Evolutionary conservation across 2,888 invertebrate genomes (phyloP), one percentile per base, ranked within the genome.

Genomic region (Eudasyphora cyanicolor): DNA sequence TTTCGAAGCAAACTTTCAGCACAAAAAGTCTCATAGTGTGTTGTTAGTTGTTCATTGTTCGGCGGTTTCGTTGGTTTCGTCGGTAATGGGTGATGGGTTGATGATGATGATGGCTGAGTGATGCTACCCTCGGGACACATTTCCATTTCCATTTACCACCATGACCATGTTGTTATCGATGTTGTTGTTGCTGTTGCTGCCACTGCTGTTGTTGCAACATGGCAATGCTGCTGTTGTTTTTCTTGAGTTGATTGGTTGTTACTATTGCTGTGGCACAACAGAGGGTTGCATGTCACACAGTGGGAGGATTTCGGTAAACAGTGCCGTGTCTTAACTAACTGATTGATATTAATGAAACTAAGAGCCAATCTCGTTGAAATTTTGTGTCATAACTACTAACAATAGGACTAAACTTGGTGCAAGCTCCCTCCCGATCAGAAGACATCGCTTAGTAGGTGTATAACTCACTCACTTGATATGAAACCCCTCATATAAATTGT

Each of bases 161-260:
- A 67, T 70, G 67, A 38, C 54, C 71, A 42, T 73, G 38, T 29
- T 60, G 74, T 21, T 4, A 57, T 27, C 24, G n/a, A 24, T 42
- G 64, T 38, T 32, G 64, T 35, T 38, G 42, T 24, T 24, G 67
- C 35, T 35, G 70, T 51, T 27, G 70, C 21, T 67, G 67, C 32
- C 12, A 38, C 10, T 42, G 38, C 32, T 70, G 49, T 51, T 49
- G 19, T 49, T 27, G 49, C 70, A 32, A 12, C 17, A n/a, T n/a
- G n/a, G n/a, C n/a, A n/a, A n/a, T 49, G 27, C 12, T 19, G 29
- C 27, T 27, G 51, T 35, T 71, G 21, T 54, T 71, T 71, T 67
- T 74, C 82, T 76, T 79, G 21, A 64, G 69, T 85, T 82, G 82
- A 85, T 85, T 82, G 84, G 79, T 82, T 77, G 79, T 76, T 84